Conservation (phyloP, 2,797 vertebrate species). For the Okamejei kenojei region DNA sequence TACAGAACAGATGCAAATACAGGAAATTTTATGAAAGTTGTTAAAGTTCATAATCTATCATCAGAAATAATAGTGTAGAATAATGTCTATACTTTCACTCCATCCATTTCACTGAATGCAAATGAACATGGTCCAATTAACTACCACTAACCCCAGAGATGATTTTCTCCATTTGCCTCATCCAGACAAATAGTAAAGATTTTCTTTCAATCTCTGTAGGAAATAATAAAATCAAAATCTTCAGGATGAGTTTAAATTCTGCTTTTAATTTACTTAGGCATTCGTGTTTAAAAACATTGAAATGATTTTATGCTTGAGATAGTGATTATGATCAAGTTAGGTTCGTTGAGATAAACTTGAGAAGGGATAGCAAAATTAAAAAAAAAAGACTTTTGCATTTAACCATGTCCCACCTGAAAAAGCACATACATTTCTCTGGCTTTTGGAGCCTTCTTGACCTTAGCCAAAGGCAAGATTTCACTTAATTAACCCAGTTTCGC, state of each 20-base stretch:
- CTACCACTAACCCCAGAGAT: not conserved
- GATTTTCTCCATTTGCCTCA: not conserved
- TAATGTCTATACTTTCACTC: not conserved
- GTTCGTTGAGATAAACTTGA: not conserved
- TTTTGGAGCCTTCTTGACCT: not conserved
- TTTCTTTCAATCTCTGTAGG: not conserved
- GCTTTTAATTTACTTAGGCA: not conserved
- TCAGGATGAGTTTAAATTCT: not conserved
- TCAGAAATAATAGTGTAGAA: not conserved
- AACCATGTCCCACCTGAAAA: not conserved
- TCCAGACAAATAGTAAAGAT: not conserved
- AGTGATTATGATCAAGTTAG: not conserved
- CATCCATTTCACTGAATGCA: not conserved
- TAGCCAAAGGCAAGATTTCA: not conserved
- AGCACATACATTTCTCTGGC: not conserved
- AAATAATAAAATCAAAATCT: not conserved
- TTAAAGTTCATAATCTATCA: not conserved
- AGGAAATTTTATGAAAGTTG: not conserved
- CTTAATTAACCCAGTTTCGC: no score
- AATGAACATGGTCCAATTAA: not conserved
- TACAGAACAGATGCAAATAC: not conserved
- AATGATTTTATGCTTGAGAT: not conserved
- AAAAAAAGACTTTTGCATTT: not conserved
- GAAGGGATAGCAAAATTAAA: not conserved
- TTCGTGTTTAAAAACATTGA: not conserved